Base-by-base conservation (phyloP, 1,140 invertebrate species). In the Frieseomelitta varia region DNA sequence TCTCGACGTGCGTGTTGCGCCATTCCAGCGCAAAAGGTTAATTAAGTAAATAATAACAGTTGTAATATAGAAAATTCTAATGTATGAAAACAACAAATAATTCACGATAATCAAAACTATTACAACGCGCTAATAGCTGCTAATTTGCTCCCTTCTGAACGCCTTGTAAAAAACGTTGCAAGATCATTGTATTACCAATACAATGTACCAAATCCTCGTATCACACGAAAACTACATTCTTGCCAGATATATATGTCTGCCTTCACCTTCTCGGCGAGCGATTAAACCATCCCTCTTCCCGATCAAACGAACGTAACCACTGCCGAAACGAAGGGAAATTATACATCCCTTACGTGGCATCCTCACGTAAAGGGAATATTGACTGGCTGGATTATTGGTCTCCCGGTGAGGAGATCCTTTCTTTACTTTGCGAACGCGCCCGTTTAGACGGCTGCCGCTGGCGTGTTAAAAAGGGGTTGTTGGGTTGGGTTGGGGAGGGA, bases 281-380 rank as follows among this genome's bases (percentile, higher is more conserved):
- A 68, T 30, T 67, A 67, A 67, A 10, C 27, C 27, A 67, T 27
- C 39, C 6, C 39, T 4, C 4, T 15, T 27, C 27, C 8, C 15
- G 27, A 30, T 30, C 27, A 67, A 67, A 67, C 63, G 19, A 65
- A 14, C 63, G 14, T 65, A 65, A 27, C 63, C n/a, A 19, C 63
- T 27, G 27, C 17, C n/a, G 15, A 72, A 72, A 72, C 47, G n/a
- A 79, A 56, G 68, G 75, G 8, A 74, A 84, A 73, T 68, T 61
- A 68, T 68, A 68, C 65, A 39, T 68, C 19, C 65, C 65, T 39
- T 34, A 68, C 65, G 65, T 68, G 55, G n/a, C 39, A 19, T 58
- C 56, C n/a, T 78, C 27, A 82, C 68, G 63, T 77, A 72, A 34
- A 27, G 24, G 55, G 85, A 82, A 86, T 71, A 83, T 79, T 55